These are phyloP conservation scores for Danaus chrysippus DNA, from an alignment of 2,888 invertebrate genomes.

Conservation along the genomic window DNA sequence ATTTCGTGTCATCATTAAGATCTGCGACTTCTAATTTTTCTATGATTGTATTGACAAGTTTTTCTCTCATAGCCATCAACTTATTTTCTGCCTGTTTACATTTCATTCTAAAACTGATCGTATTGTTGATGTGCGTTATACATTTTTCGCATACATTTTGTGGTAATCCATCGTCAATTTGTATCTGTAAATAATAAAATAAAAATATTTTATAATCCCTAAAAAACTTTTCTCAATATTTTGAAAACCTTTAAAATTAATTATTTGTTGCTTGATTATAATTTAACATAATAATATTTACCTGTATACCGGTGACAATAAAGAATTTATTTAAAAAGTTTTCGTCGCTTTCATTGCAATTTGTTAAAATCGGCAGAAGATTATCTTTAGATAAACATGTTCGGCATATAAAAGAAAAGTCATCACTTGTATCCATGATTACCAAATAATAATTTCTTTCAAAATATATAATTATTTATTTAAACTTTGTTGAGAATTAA, in stretches of 20 bases:
- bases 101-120: constrained; percentile 43
- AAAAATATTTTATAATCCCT: neutral
- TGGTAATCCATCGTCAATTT: constrained; percentile 44
- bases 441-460: neutral
- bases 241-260: too few species aligned
- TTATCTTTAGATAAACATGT: constrained; percentile 39
- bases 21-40: neutral
- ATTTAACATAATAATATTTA: constrained; percentile 21
- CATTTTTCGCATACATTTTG: constrained; percentile 49
- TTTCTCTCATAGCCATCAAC: constrained; percentile 30
- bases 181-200: constrained; percentile 37
- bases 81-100: constrained; percentile 41
- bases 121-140: constrained; percentile 33
- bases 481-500: too few species aligned
- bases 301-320: constrained; percentile 44
- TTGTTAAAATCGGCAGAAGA: constrained; percentile 42
- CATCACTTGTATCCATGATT: constrained; percentile 36
- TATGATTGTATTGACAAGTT: constrained; percentile 13
- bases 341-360: constrained; percentile 23
- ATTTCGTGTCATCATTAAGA: neutral
- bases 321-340: constrained; percentile 35
- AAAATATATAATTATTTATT: too few species aligned
- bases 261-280: too few species aligned
- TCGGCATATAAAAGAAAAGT: constrained; percentile 43
- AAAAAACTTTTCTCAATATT: too few species aligned